phyloP scores from a whole-genome alignment of 2,888 invertebrate species.

The Halocaridina rubra region DNA sequence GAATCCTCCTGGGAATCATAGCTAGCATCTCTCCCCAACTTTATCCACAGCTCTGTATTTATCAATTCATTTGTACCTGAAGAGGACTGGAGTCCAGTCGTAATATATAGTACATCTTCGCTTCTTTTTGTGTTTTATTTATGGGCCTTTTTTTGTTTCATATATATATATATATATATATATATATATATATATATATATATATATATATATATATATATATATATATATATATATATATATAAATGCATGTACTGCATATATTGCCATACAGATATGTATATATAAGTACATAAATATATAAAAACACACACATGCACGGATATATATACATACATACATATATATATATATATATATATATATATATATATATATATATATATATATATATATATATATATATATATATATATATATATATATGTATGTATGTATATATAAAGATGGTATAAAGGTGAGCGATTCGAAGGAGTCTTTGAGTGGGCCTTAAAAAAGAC shows the following conservation, averaged over 20 bases:
- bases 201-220: background rate
- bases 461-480: too few species aligned
- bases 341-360: slow-evolving; percentile 5
- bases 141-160: too few species aligned
- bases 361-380: slow-evolving; percentile 8
- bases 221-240: background rate
- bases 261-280: background rate
- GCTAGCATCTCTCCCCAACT: too few species aligned
- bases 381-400: slow-evolving; percentile 4
- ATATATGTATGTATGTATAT: background rate
- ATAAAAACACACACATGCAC: background rate
- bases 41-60: too few species aligned
- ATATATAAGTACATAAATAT: background rate
- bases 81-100: too few species aligned
- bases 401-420: slow-evolving; percentile 4
- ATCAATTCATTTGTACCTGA: too few species aligned
- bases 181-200: background rate
- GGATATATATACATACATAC: background rate
- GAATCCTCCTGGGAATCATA: too few species aligned
- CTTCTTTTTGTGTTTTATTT: too few species aligned
- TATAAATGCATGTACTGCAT: background rate
- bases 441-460: background rate
- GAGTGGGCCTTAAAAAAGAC: too few species aligned
- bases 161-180: background rate
- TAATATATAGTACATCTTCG: too few species aligned